These are phyloP conservation scores for Syrphus vitripennis DNA, from an alignment of 2,888 invertebrate genomes.

Conservation along the genomic window DNA sequence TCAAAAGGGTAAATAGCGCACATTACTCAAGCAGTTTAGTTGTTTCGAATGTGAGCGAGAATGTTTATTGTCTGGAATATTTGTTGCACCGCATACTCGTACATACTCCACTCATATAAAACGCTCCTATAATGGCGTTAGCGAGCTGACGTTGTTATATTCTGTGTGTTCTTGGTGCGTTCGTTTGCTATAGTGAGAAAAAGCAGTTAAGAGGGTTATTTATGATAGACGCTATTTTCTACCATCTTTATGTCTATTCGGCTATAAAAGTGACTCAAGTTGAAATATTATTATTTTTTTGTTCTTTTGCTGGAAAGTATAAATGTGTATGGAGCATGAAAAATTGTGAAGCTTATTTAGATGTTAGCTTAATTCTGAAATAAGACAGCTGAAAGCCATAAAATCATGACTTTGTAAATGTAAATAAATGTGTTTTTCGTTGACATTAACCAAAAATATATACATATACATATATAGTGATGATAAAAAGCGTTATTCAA, in stretches of 20 bases:
- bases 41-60: slow-evolving; percentile 16
- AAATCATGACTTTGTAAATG: slow-evolving; percentile 8
- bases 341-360: slow-evolving; percentile 47
- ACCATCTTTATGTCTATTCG: slow-evolving; percentile 70
- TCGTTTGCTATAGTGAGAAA: slow-evolving; percentile 23
- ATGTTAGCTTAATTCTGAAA: slow-evolving; percentile 30
- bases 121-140: not conserved
- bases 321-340: slow-evolving; percentile 44
- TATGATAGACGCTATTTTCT: slow-evolving; percentile 67
- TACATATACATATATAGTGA: not conserved
- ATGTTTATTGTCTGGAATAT: slow-evolving; percentile 38
- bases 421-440: not conserved
- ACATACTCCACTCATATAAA: not conserved
- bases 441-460: not conserved
- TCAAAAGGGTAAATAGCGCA: slow-evolving; percentile 63
- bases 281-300: slow-evolving; percentile 59
- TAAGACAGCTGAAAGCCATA: not conserved
- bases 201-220: slow-evolving; percentile 69
- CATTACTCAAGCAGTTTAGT: slow-evolving; percentile 55
- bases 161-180: slow-evolving; percentile 12
- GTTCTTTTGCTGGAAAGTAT: slow-evolving; percentile 48
- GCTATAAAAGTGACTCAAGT: slow-evolving; percentile 67
- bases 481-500: not conserved
- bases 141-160: slow-evolving; percentile 5
- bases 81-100: slow-evolving; percentile 26